Conservation (phyloP, 1,140 invertebrate species). For the Drosophila kikkawai region DNA sequence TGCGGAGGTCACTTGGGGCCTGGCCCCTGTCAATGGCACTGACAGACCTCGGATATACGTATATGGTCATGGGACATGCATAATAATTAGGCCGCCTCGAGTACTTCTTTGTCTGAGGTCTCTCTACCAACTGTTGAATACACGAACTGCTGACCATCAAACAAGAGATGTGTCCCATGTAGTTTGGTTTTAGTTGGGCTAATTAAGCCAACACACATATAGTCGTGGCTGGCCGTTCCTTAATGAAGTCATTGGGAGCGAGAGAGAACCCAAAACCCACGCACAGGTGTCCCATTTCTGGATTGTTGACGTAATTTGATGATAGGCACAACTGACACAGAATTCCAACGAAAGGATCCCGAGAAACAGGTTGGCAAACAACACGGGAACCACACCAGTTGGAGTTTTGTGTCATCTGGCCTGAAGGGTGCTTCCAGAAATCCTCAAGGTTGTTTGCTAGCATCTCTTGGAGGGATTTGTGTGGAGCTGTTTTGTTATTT, state of each 20-base stretch:
- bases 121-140: slow-evolving; percentile 47
- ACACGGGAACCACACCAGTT: slow-evolving; percentile 37
- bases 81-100: slow-evolving; percentile 44
- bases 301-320: slow-evolving; percentile 76
- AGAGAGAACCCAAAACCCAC: slow-evolving; percentile 43
- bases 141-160: slow-evolving; percentile 34
- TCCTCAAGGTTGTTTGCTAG: slow-evolving; percentile 40
- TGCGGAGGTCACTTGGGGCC: slow-evolving; percentile 49
- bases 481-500: slow-evolving; percentile 32
- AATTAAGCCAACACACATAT: slow-evolving; percentile 50
- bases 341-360: slow-evolving; percentile 29
- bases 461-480: slow-evolving; percentile 1
- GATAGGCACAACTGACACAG: slow-evolving; percentile 57
- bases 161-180: slow-evolving; percentile 34
- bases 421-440: not conserved
- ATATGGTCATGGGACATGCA: slow-evolving; percentile 53
- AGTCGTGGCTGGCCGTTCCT: slow-evolving; percentile 10
- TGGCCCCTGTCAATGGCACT: slow-evolving; percentile 41
- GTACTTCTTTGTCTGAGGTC: slow-evolving; percentile 44
- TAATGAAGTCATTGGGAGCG: slow-evolving; percentile 53
- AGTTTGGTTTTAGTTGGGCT: slow-evolving; percentile 60
- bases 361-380: slow-evolving; percentile 25
- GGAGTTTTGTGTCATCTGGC: slow-evolving; percentile 47
- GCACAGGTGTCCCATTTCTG: slow-evolving; percentile 68
- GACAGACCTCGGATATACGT: slow-evolving; percentile 35